Evolutionary conservation across 2,797 vertebrate genomes (phyloP), one percentile per base, ranked within the genome.

Genomic region (Coregonus ussuriensis): DNA sequence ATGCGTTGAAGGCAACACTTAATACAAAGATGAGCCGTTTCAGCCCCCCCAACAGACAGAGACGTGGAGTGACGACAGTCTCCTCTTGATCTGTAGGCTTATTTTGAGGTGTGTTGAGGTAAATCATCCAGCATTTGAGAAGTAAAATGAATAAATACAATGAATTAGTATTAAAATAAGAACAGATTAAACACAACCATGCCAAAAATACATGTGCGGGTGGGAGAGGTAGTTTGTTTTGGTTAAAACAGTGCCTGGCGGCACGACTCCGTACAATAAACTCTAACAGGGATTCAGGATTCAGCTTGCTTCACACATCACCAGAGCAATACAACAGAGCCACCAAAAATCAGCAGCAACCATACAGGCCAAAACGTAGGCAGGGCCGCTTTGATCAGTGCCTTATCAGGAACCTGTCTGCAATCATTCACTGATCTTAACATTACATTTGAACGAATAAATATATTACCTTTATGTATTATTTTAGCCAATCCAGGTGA

Each of bases 201-300:
- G 90, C 87, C 85, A 81, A 79, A 72, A 76, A 79, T 78, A 81
- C 87, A 83, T 82, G 86, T 87, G 91, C 84, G 71, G 86, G 6
- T 37, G 66, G 91, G 88, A 94, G 94, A 95, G 94, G 94, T 95
- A 95, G 93, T 92, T 92, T 86, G 90, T 93, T 88, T 93, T 88
- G 91, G 89, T 92, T 91, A 91, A 47, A 33, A 18, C 11, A 11
- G 18, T 14, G 72, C 70, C 77, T 72, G 74, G 78, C 75, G 81
- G n/a, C 31, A 74, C 4, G 25, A 6, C 71, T 15, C 68, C 35
- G 37, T 41, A 41, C 66, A 68, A 68, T 68, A 4, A 37, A 37
- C 33, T 33, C 33, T 33, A 35, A 35, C 31, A 35, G 33, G 66
- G 66, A 29, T 63, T 62, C 13, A 15, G n/a, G 59, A 13, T 33